A percentile compares a stretch with the other conserved stretches of the same genome.
Conservation (phyloP, 2,113 vertebrate species). For the Entelurus aequoreus region DNA sequence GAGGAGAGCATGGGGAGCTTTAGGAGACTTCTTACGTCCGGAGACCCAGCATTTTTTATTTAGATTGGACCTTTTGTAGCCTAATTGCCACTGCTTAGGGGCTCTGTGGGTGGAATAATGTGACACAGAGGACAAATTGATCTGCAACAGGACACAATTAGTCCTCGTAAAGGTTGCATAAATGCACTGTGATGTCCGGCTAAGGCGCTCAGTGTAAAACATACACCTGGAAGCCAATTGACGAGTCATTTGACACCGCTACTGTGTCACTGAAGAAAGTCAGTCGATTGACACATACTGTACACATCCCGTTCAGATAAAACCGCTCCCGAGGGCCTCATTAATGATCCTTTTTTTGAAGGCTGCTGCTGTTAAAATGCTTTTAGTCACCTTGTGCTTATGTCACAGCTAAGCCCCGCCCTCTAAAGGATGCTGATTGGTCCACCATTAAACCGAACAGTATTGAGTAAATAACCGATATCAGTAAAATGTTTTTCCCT, state of each 20-base stretch:
- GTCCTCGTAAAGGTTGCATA: slow-evolving; percentile 56
- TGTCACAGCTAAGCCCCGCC: too few relatives aligned
- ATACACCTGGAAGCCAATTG: slow-evolving; percentile 25
- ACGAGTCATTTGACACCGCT: slow-evolving; percentile 33
- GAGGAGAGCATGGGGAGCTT: slow-evolving; percentile 48
- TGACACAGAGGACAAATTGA: slow-evolving; percentile 64
- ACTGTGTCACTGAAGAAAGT: neutral
- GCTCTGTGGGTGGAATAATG: slow-evolving; percentile 61
- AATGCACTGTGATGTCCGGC: slow-evolving; percentile 39
- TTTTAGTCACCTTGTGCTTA: neutral
- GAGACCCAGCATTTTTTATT: slow-evolving; percentile 26
- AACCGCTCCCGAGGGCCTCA: neutral
- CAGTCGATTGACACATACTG: neutral
- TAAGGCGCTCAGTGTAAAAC: slow-evolving; percentile 41
- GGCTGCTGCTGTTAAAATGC: neutral
- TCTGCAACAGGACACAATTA: slow-evolving; percentile 59
- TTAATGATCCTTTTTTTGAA: neutral
- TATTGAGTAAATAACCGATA: too few relatives aligned
- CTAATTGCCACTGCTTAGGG: slow-evolving; percentile 53
- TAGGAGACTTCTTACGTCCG: slow-evolving; percentile 51
- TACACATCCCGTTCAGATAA: neutral
- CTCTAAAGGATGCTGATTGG: too few relatives aligned
- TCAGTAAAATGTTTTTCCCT: too few relatives aligned
- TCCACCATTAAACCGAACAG: too few relatives aligned
- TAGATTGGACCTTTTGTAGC: slow-evolving; percentile 30